Evolutionary conservation across 2,888 invertebrate genomes (phyloP), one percentile per base, ranked within the genome.

Genomic region (Orchesellides sinensis): DNA sequence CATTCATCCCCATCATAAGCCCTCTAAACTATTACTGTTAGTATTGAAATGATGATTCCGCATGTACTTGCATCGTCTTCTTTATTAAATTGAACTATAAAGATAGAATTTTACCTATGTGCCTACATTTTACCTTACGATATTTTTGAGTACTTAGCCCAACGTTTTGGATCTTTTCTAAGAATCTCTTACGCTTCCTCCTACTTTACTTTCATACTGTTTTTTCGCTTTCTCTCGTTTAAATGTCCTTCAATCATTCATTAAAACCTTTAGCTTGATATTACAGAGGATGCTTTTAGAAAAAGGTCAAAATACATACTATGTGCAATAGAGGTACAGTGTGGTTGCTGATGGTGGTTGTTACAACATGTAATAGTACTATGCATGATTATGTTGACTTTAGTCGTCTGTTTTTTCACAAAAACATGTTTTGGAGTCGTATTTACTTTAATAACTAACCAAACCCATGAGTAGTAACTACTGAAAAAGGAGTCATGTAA

Each of bases 381-480:
- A 47, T 54, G 25, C 32, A 61, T 59, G 77, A 45, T 49, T 73
- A 72, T 72, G 72, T 73, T 73, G 73, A 68, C 59, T 77, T 59
- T 68, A 56, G 68, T 47, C 27, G 45, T 59, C 35, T 75, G 25
- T 66, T 68, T 77, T 77, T 47, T 12, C 49, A 63, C 29, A 49
- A 77, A 68, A 59, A 59, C 54, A 75, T 75, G 74, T 75, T 75
- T 54, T 8, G 25, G 19, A 69, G 49, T 78, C 59, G 78, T 78
- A 69, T 78, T 78, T 69, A 69, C 78, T 78, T 78, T 78, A 78
- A 78, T 78, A 78, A 69, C 78, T 63, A 69, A 10, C 66, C 77
- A 69, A 63, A 78, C 68, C 77, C 66, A 68, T 47, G 59, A 61
- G 61, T 61, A 61, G 61, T 61, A 61, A 61, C 61, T 61, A 61